Percentiles rank a stretch among this genome's conserved stretches.
phyloP scores from a whole-genome alignment of 2,888 invertebrate species.

The Pheosia gnoma region DNA sequence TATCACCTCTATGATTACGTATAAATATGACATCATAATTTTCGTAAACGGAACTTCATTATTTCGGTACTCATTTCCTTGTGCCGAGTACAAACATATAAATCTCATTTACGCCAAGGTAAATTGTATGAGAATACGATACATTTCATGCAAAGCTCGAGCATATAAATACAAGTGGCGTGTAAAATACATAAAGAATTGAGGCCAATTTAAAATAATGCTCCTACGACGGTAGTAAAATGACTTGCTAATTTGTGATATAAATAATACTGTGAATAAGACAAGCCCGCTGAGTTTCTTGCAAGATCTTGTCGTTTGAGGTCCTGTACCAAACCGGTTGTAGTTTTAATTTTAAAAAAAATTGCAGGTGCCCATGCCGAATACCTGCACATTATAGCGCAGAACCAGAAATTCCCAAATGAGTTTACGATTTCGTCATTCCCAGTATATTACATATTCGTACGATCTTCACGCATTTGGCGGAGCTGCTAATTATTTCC shows the following conservation, averaged over 20 bases:
- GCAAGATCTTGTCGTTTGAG: no score
- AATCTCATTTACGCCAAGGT: conserved; percentile 35
- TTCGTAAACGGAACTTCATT: conserved; percentile 8
- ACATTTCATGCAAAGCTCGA: conserved; percentile 31
- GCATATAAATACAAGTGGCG: conserved; percentile 12
- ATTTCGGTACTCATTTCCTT: conserved; percentile 30
- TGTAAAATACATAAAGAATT: not conserved
- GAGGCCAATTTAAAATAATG: not conserved
- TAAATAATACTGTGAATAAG: no score
- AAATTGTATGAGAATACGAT: conserved; percentile 30
- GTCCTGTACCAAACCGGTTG: no score
- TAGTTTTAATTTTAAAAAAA: no score
- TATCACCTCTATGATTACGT: not conserved
- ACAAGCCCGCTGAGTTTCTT: no score
- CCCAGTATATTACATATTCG: no score
- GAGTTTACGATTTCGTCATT: no score
- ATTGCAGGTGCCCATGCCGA: no score
- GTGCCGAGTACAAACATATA: conserved; percentile 29
- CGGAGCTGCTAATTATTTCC: not conserved
- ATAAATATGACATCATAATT: conserved; percentile 2
- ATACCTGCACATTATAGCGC: no score
- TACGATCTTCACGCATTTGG: no score
- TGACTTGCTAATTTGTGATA: no score
- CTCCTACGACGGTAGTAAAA: not conserved
- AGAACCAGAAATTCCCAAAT: no score